Conservation (phyloP, 2,888 invertebrate genomes). For the Kryphioiulus occultus region DNA sequence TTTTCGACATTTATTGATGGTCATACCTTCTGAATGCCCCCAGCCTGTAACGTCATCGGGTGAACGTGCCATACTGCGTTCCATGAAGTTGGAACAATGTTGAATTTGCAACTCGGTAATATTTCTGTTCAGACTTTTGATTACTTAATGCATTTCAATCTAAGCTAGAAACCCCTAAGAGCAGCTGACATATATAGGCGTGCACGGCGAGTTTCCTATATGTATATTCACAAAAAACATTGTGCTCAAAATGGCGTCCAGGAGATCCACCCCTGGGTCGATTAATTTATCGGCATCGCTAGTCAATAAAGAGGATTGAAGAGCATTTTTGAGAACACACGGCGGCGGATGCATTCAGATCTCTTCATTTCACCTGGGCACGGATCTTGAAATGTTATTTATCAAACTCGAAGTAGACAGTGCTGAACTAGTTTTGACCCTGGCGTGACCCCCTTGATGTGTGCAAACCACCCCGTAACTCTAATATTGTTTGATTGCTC, state of each 20-base stretch:
- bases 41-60: background rate
- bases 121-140: background rate
- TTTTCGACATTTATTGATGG: too few relatives aligned
- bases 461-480: constrained; percentile 35
- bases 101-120: background rate
- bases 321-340: background rate
- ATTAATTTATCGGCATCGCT: constrained; percentile 31
- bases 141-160: background rate
- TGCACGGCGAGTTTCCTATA: background rate
- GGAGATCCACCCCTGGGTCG: constrained; percentile 35
- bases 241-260: background rate
- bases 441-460: constrained; percentile 23
- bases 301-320: constrained; percentile 31
- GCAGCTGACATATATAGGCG: constrained; percentile 18
- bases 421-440: constrained; percentile 22
- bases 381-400: constrained; percentile 33
- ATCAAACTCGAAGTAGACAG: constrained; percentile 35
- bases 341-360: background rate
- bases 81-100: background rate
- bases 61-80: background rate
- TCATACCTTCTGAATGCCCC: too few relatives aligned
- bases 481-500: constrained; percentile 35
- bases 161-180: background rate
- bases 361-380: background rate
- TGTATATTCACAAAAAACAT: background rate